Evolutionary conservation across 1,140 invertebrate genomes (phyloP).

Genomic region (Linepithema humile): DNA sequence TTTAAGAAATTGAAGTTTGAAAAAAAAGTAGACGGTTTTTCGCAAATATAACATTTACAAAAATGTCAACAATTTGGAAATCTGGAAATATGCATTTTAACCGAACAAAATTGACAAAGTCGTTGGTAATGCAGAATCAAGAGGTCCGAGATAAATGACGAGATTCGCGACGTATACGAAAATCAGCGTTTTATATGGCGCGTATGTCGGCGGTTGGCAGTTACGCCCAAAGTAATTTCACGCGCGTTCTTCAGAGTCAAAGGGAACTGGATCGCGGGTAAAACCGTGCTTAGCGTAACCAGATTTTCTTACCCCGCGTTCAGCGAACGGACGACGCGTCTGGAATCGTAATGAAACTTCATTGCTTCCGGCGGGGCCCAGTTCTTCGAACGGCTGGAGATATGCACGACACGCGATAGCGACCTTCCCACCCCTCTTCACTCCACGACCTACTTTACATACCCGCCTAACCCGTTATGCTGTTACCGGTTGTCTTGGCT

Average conservation of each 20-base stretch:
- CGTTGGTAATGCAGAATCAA: background rate
- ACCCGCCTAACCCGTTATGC: conserved; percentile 20
- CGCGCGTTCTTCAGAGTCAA: background rate
- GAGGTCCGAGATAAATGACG: background rate
- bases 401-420: conserved; percentile 48
- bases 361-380: conserved; percentile 25
- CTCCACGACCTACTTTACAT: conserved; percentile 26
- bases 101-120: background rate
- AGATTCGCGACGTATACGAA: background rate
- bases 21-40: too few relatives aligned
- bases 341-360: conserved; percentile 46
- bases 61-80: too few relatives aligned
- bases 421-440: conserved; percentile 16
- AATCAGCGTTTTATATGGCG: background rate
- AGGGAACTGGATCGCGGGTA: conserved; percentile 9
- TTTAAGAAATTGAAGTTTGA: too few relatives aligned
- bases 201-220: background rate
- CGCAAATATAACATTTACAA: too few relatives aligned
- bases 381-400: conserved; percentile 26
- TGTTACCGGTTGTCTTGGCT: conserved; percentile 13
- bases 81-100: background rate
- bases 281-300: conserved; percentile 42
- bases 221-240: background rate
- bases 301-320: conserved; percentile 15
- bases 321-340: conserved; percentile 11